These are phyloP conservation scores for Stenotaenia linearis DNA, from an alignment of 2,888 invertebrate genomes.

Conservation along the genomic window DNA sequence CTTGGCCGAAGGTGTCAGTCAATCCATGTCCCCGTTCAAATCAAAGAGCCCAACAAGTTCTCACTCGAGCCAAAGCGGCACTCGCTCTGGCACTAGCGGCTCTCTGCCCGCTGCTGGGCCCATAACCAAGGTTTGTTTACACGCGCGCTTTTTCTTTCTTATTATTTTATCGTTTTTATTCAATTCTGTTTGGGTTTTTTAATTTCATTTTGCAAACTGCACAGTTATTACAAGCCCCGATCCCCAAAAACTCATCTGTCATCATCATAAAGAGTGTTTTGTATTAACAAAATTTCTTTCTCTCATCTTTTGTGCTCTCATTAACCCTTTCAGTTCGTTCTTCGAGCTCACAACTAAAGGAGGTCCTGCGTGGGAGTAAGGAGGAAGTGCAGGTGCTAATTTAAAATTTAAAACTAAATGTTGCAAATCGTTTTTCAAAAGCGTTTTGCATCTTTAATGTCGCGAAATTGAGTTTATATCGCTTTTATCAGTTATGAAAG, in stretches of 20 bases:
- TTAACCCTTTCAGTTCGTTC: neutral
- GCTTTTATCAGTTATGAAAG: too few relatives aligned
- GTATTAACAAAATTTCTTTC: neutral
- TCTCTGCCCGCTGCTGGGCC: constrained; percentile 66
- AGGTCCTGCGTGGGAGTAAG: neutral
- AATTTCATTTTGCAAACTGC: constrained; percentile 62
- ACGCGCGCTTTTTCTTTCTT: constrained; percentile 49
- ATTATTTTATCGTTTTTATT: constrained; percentile 44
- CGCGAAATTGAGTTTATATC: too few relatives aligned
- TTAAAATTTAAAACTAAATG: too few relatives aligned
- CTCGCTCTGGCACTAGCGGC: constrained; percentile 42
- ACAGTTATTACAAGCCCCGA: too few relatives aligned
- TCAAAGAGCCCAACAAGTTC: constrained; percentile 78
- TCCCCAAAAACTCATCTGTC: too few relatives aligned
- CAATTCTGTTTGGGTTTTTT: too few relatives aligned
- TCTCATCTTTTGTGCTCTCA: neutral
- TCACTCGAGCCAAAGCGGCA: constrained; percentile 46
- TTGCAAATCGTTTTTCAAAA: too few relatives aligned
- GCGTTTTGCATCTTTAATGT: too few relatives aligned
- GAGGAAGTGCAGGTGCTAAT: neutral
- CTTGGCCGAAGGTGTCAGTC: constrained; percentile 95
- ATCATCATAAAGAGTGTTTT: neutral
- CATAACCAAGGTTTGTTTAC: constrained; percentile 97
- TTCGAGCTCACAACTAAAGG: neutral
- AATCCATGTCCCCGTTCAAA: constrained; percentile 98